Evolutionary conservation across 2,888 invertebrate species (phyloP).

Genomic region (Choristoneura rosaceana): DNA sequence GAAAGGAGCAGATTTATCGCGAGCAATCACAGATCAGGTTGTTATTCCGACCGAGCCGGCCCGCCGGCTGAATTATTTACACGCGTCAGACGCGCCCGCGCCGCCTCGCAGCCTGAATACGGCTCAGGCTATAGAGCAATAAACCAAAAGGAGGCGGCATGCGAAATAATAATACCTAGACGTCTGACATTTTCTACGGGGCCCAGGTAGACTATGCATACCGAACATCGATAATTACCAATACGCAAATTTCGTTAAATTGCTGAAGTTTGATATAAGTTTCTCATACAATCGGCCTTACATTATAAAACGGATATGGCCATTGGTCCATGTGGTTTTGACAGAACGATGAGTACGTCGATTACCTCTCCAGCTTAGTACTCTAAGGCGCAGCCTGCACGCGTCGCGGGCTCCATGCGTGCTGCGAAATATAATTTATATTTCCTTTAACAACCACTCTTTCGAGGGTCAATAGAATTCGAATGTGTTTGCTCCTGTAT

Average conservation of each 20-base stretch:
- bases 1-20: constrained; percentile 74
- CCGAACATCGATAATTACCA: too few relatives aligned
- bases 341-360: background rate
- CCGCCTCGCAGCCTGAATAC: constrained; percentile 40
- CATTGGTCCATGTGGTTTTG: too few relatives aligned
- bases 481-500: constrained; percentile 45
- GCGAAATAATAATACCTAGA: too few relatives aligned
- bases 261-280: too few relatives aligned
- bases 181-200: too few relatives aligned
- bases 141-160: background rate
- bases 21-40: constrained; percentile 81
- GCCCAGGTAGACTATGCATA: too few relatives aligned
- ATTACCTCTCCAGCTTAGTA: background rate
- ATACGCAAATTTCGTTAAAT: too few relatives aligned
- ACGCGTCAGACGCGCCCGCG: constrained; percentile 56
- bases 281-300: too few relatives aligned
- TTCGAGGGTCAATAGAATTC: constrained; percentile 48
- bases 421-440: constrained; percentile 59
- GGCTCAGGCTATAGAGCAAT: background rate
- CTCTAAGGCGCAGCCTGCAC: constrained; percentile 30
- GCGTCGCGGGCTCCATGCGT: constrained; percentile 47
- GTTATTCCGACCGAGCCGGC: constrained; percentile 77
- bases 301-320: too few relatives aligned
- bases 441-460: constrained; percentile 47
- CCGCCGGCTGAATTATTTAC: constrained; percentile 81